Base-by-base conservation (phyloP, 2,113 vertebrate genomes). In the Chroicocephalus ridibundus region DNA sequence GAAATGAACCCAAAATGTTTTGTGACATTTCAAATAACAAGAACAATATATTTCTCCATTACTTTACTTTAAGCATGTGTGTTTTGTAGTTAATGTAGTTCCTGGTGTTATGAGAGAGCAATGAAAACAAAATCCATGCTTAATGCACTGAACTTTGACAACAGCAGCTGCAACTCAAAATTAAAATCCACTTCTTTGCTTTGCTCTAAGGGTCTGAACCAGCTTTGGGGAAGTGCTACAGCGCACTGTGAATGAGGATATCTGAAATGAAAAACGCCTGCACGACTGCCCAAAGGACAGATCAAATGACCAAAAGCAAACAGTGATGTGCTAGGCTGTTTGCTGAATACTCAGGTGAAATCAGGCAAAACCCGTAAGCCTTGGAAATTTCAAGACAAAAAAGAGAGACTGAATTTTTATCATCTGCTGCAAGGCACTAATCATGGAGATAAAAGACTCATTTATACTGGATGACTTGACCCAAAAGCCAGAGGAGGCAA, bases 81-180 rank as follows among this genome's bases (percentile, higher is more conserved):
- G 75, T 89, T 95, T 89, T 82, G 70, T 54, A 91, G 94, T 82
- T 97, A 94, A 96, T 94, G 65, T 62, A 85, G 93, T 93, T 97
- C 83, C 86, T 27, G 65, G 89, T 77, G 78, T 82, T 95, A 93
- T 15, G 70, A 95, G 81, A 94, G 65, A 87, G 84, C 81, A 91
- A 68, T 62, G 85, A 95, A 91, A 95, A 93, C 91, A 91, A 82
- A 97, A 90, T 85, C 83, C 49, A 49, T 85, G 88, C 91, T 87
- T 97, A 97, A 96, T 94, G 81, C 89, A 85, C 74, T 94, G 94
- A 97, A 97, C 91, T 94, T 94, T 94, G 94, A 94, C 81, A 95
- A 95, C 66, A 94, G 85, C 86, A 96, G 93, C 93, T 95, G 93
- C 96, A 97, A 95, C 84, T 91, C 86, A 89, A 94, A 97, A 97